Conservation (phyloP, 2,113 vertebrate species). For the Pseudonaja textilis region DNA sequence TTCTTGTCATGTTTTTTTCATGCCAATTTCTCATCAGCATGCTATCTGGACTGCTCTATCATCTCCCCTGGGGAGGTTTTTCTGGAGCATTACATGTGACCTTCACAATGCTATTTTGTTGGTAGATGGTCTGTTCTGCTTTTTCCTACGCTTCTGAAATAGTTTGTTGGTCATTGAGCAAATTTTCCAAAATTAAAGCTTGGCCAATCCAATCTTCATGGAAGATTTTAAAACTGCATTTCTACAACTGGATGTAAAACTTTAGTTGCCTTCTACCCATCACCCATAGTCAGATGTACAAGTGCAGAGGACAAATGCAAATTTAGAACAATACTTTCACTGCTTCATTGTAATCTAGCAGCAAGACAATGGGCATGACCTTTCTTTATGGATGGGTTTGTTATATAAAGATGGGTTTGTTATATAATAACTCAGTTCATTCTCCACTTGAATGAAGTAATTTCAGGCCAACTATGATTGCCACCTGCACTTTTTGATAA, state of each 20-base stretch:
- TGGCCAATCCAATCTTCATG: background rate
- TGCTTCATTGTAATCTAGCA: background rate
- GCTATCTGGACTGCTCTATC: background rate
- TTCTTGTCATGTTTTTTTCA: background rate
- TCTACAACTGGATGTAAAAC: background rate
- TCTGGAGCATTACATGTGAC: background rate
- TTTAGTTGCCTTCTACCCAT: background rate
- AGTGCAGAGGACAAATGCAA: background rate
- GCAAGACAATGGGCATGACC: background rate
- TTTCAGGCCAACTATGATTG: background rate
- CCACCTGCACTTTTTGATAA: background rate
- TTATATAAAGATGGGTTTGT: background rate
- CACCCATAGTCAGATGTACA: background rate
- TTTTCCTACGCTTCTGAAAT: background rate
- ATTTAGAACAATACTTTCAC: background rate
- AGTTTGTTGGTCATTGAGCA: background rate
- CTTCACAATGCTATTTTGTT: background rate
- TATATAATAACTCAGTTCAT: background rate
- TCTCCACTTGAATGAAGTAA: background rate
- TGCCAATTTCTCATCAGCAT: background rate
- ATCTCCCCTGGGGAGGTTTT: background rate
- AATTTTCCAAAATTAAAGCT: background rate
- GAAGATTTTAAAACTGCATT: background rate
- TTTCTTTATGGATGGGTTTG: background rate
- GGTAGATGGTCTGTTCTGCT: background rate